Evolutionary conservation across 2,888 invertebrate genomes (phyloP), one percentile per base, ranked within the genome.

Genomic region (Leptarthrus brevirostris): DNA sequence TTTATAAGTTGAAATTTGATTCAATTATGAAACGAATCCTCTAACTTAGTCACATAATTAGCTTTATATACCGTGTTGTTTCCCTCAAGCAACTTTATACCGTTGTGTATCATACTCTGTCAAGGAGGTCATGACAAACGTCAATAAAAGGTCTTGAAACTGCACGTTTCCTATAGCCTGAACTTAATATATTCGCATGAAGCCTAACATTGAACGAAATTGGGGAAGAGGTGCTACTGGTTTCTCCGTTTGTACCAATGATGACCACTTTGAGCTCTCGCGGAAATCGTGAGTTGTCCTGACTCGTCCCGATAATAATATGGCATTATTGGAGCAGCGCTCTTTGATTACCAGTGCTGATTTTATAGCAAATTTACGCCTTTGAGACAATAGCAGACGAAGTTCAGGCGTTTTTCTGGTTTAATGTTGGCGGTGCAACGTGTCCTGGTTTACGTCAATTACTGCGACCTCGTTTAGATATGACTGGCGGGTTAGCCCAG

Each of bases 361-460:
- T 74, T 74, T 74, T 74, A 71, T 74, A 74, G 74, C 74, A 74
- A 74, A 74, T 74, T 74, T 74, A 74, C 74, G 74, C 74, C 74
- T 74, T 49, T 74, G 61, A 71, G 70, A 74, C 74, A 74, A 74
- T 74, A 74, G 71, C 70, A 74, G 49, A 20, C 71, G 24, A 36
- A 16, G 22, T 3, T 36, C 44, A 34, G 58, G 70, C 44, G 61
- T 71, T 74, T 74, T 53, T 74, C 49, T 61, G 44, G 56, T 30
- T 70, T 74, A 74, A 56, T 69, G 44, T 40, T 8, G 44, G 53
- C 36, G 30, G 26, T 53, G 18, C 53, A 16, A 22, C 3, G 40
- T 36, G 34, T 14, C 54, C 71, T 53, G 53, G 71, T 53, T 53
- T 40, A 8, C 36, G 22, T 54, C 40, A 36, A 71, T 69, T 49